Base-by-base conservation (phyloP, 2,888 invertebrate species). In the Parascotia fuliginaria region DNA sequence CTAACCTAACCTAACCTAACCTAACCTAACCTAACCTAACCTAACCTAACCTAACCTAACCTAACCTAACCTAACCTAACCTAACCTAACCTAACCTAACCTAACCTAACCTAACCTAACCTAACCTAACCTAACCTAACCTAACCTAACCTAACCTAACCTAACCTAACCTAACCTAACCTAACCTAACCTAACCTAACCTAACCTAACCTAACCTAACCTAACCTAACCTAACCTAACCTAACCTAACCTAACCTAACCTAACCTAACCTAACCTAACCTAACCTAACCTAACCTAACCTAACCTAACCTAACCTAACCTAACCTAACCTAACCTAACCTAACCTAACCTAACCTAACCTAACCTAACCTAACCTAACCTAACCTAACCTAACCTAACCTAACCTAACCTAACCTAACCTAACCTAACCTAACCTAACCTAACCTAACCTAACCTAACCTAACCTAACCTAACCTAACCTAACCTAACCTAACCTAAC, bases 61-160 rank as follows among this genome's bases (percentile, higher is more conserved):
- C 45, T 51, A 42, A 39, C n/a, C n/a, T n/a, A n/a, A n/a, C n/a
- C n/a, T n/a, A n/a, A n/a, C n/a, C 41, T 37, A 44, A 39, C 56
- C 49, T 55, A 58, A 55, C 57, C 55, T 53, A 58, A 60, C 55
- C 57, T 55, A 60, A 63, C 63, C 59, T 57, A 57, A 60, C 55
- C 56, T 56, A 55, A 55, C 58, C 54, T 54, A 58, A 56, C 61
- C 39, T 39, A 39, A 39, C 39, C 39, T 39, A 39, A 39, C 39
- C 39, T 39, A 48, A 52, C 52, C 54, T 48, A 49, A 49, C 49
- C 54, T 48, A 48, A 55, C 48, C 51, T 52, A 52, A 50, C 49
- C 53, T 48, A 48, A 46, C 42, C 33, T 38, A 29, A 43, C 32
- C 39, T 36, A 29, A 40, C 40, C 46, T 39, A 41, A 43, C 44